Conservation (phyloP, 2,797 vertebrate genomes). For the Tapirus indicus region DNA sequence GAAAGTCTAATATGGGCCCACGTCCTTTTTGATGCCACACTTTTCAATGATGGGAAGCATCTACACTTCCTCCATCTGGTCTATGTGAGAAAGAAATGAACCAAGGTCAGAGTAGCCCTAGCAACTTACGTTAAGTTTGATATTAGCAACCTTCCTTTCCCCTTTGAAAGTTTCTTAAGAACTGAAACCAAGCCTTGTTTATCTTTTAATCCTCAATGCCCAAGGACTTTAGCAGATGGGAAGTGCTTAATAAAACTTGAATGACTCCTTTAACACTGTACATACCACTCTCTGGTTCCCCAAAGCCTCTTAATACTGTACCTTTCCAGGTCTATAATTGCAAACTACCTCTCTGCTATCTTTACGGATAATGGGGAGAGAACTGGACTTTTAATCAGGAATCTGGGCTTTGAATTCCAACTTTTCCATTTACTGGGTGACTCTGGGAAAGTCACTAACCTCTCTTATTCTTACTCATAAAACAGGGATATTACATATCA, state of each 20-base stretch:
- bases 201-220: neutral
- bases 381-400: neutral
- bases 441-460: neutral
- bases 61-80: neutral
- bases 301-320: neutral
- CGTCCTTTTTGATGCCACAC: neutral
- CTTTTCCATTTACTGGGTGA: neutral
- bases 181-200: neutral
- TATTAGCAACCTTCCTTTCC: neutral
- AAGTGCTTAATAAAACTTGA: neutral
- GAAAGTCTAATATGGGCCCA: neutral
- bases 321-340: neutral
- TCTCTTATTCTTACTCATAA: slow-evolving; percentile 1
- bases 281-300: neutral
- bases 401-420: neutral
- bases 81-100: neutral
- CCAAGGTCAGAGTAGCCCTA: neutral
- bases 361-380: neutral
- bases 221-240: neutral
- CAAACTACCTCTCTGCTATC: neutral
- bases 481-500: neutral
- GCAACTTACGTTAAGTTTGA: neutral
- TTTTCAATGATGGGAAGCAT: neutral
- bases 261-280: neutral
- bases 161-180: slow-evolving; percentile 37